Evolutionary conservation across 1,140 invertebrate species (phyloP).

Genomic region (Eueides isabella): DNA sequence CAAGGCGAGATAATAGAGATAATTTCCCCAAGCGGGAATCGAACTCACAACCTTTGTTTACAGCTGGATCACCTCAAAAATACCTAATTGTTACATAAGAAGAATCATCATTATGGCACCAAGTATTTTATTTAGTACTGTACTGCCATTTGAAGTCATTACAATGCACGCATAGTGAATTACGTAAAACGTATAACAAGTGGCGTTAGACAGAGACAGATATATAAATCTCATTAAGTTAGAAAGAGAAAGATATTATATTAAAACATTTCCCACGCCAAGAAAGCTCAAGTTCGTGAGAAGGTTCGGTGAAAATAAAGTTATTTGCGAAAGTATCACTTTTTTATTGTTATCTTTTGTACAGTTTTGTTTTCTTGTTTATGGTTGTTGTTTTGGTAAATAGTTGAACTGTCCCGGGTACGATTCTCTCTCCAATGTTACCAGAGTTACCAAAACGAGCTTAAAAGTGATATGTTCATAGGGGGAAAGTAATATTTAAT

Average conservation of each 20-base stretch:
- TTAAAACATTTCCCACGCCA: constrained; percentile 33
- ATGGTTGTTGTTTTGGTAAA: neutral
- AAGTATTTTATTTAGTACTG: neutral
- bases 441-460: too few species aligned
- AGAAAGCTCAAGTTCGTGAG: constrained; percentile 67
- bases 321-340: constrained; percentile 37
- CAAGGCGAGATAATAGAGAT: too few species aligned
- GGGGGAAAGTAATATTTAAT: too few species aligned
- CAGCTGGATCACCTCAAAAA: too few species aligned
- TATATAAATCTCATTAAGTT: neutral
- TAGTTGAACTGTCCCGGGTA: neutral
- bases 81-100: too few species aligned
- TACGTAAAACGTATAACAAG: constrained; percentile 23
- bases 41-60: too few species aligned
- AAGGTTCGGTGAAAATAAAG: constrained; percentile 50
- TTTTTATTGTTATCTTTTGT: constrained; percentile 1
- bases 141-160: constrained; percentile 13
- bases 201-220: constrained; percentile 18
- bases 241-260: constrained; percentile 15
- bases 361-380: neutral
- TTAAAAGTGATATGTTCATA: too few species aligned
- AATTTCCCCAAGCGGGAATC: too few species aligned
- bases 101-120: neutral
- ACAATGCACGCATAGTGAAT: constrained; percentile 20
- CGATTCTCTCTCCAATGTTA: too few species aligned